These are phyloP conservation scores for Patella pellucida DNA, from an alignment of 2,888 invertebrate species.

Conservation along the genomic window DNA sequence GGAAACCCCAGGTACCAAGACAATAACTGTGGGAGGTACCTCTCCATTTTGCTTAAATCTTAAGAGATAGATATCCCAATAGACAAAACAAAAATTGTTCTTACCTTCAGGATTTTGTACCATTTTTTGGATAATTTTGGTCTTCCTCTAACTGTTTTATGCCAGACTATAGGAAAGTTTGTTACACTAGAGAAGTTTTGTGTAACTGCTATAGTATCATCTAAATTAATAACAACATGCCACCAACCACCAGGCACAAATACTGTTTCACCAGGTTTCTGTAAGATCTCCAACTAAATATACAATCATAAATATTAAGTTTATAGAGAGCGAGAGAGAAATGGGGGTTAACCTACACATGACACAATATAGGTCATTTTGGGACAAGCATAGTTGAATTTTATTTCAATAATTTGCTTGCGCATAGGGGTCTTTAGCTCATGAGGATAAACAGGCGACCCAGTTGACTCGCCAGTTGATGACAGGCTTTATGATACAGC, in stretches of 20 bases:
- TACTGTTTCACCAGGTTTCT: conserved; percentile 96
- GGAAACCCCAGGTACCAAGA: too few species aligned
- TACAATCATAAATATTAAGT: conserved; percentile 19
- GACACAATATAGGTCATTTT: too few species aligned
- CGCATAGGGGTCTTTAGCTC: too few species aligned
- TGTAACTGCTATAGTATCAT: conserved; percentile 96
- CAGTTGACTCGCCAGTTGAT: too few species aligned
- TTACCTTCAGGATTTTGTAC: conserved; percentile 76
- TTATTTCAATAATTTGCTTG: too few species aligned
- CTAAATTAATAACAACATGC: conserved; percentile 98
- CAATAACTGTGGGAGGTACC: background rate
- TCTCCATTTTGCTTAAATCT: conserved; percentile 5
- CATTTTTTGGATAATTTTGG: conserved; percentile 96
- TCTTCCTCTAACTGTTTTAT: conserved; percentile 91
- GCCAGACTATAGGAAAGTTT: conserved; percentile 98
- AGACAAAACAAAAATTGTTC: background rate
- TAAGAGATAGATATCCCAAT: background rate
- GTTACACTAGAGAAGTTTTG: conserved; percentile 93
- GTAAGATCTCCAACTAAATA: conserved; percentile 88
- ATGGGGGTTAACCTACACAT: too few species aligned
- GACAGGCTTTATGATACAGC: too few species aligned
- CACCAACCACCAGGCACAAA: conserved; percentile 99
- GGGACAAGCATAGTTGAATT: too few species aligned
- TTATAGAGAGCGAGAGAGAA: too few species aligned
- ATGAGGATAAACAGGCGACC: too few species aligned